phyloP scores from a whole-genome alignment of 2,113 vertebrate species.

The Tragelaphus imberbis region DNA sequence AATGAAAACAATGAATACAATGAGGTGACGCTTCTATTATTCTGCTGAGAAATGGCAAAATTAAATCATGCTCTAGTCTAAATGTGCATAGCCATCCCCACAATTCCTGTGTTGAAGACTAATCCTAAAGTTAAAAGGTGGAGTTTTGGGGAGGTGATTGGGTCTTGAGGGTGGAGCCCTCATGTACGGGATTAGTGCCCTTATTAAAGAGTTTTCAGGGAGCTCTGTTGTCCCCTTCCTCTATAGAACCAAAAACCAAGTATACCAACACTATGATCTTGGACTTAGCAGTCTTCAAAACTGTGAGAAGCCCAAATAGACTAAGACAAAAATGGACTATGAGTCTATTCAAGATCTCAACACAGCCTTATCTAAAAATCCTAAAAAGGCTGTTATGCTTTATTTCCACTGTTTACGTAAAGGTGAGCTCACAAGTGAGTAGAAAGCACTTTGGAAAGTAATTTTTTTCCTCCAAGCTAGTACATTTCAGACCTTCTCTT shows the following conservation, averaged over 20 bases:
- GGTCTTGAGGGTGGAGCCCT: background rate
- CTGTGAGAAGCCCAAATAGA: background rate
- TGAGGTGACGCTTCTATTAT: background rate
- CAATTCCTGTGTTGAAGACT: background rate
- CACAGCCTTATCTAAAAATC: background rate
- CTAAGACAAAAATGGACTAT: background rate
- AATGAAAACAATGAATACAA: background rate
- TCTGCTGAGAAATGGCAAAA: background rate
- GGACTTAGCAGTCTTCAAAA: background rate
- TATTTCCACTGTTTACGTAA: background rate
- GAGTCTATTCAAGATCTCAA: background rate
- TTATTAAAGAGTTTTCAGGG: background rate
- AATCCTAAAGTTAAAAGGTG: background rate
- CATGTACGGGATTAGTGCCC: background rate
- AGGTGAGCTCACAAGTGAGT: background rate
- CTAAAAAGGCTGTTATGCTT: background rate
- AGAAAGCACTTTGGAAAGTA: background rate
- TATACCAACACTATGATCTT: background rate
- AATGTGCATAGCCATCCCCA: background rate
- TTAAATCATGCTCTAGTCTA: background rate
- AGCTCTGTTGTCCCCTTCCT: background rate
- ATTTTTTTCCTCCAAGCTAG: background rate
- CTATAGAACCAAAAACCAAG: background rate
- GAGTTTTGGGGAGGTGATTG: background rate
- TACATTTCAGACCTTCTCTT: background rate